These are phyloP conservation scores for Mormyrops attenuatus DNA, from an alignment of 2,797 vertebrate genomes.

Conservation along the genomic window DNA sequence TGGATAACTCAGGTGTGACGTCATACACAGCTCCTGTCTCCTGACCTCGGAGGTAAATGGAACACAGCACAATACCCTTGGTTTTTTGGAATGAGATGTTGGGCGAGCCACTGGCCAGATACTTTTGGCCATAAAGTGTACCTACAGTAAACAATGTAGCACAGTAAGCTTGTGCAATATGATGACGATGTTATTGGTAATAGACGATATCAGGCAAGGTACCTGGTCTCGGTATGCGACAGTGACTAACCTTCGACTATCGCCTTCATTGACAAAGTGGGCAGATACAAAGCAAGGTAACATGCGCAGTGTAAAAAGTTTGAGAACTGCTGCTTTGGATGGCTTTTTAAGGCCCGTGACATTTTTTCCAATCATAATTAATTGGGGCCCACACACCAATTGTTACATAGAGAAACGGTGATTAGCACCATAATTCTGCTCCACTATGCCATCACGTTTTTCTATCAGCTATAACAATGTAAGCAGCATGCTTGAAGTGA, in stretches of 20 bases:
- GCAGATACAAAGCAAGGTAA: not conserved
- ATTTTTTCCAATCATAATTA: not conserved
- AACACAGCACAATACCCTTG: not conserved
- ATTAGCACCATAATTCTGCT: not conserved
- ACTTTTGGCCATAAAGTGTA: not conserved
- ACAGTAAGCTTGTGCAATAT: not conserved
- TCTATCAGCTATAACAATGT: not conserved
- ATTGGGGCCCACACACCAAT: not conserved
- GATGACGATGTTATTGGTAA: not conserved
- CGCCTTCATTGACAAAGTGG: not conserved
- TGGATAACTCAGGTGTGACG: not conserved
- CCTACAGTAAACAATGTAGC: not conserved
- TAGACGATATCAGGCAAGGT: not conserved
- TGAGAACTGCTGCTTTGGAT: not conserved
- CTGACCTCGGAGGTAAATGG: not conserved
- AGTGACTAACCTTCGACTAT: not conserved
- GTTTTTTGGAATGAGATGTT: not conserved
- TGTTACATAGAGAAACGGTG: not conserved
- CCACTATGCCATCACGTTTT: not conserved
- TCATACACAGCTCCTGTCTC: not conserved
- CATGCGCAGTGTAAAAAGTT: not conserved
- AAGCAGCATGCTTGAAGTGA: not conserved
- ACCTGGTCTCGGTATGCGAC: not conserved
- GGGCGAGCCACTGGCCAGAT: not conserved
- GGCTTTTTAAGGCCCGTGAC: not conserved